Base-by-base conservation (phyloP, 1,140 invertebrate species). In the Oncopodura yosiiana region DNA sequence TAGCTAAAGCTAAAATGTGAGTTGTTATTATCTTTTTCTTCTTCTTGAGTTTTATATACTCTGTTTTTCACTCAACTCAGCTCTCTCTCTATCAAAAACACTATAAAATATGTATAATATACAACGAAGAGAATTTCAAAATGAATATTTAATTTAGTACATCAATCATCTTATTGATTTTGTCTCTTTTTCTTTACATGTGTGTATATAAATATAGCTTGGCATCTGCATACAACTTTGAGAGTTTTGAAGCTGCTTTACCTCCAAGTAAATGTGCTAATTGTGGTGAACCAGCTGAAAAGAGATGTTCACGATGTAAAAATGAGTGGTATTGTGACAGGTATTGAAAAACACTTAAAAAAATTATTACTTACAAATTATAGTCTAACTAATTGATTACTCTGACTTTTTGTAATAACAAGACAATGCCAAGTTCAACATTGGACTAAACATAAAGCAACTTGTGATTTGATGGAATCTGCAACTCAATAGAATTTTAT, bases 271-370 rank as follows among this genome's bases (percentile, higher is more conserved):
- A 60, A 53, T 77, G 75, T 65, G 62, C 60, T 6, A 54, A 62
- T 18, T 77, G 75, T 53, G 66, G 69, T 8, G 63, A 70, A 46
- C 16, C 49, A 2, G 72, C 72, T 41, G 66, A 54, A 3, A 73
- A 75, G 54, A 66, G 70, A 46, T 77, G 75, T 56, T 76, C 74
- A 0, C 68, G 71, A 58, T 77, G 75, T 54, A 72, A 72, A 61
- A 58, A 64, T 19, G 67, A 65, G 56, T 75, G 73, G 71, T 77
- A 77, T 61, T 77, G 75, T 51, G 68, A 70, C 60, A 73, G 74
- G 73, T 74, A 67, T 38, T 23, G 2, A 32, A 39, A 48, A 42
- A 32, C 3, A 42, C 18, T 3, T 30, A 16, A 44, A 6, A 21
- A 19, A 16, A 21, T 26, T 44, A 19, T 24, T 48, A 29, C 11